These are phyloP conservation scores for Upupa epops DNA, from an alignment of 2,113 vertebrate genomes.

Conservation along the genomic window DNA sequence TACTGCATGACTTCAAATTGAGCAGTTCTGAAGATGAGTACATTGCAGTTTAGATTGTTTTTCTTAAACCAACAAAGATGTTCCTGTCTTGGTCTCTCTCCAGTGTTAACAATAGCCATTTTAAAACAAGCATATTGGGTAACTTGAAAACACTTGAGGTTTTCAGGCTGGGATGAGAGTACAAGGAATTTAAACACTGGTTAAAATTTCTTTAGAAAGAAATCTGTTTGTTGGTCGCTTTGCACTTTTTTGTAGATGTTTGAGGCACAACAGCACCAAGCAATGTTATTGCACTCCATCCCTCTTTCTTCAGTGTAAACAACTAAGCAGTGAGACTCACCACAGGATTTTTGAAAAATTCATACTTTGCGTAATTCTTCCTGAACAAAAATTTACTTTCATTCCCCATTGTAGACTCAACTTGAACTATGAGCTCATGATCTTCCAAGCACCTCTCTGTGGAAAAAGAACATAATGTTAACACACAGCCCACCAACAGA, in stretches of 20 bases:
- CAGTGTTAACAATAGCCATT: background rate
- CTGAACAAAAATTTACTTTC: slow-evolving; percentile 96
- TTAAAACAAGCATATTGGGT: background rate
- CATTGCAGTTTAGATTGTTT: background rate
- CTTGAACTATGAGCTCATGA: slow-evolving; percentile 92
- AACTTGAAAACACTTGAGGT: background rate
- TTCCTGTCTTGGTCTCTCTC: background rate
- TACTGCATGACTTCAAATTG: background rate
- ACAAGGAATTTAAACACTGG: slow-evolving; percentile 15
- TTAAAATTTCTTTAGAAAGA: background rate
- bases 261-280: background rate
- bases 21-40: background rate
- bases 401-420: slow-evolving; percentile 89
- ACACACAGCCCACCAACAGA: background rate
- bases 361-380: slow-evolving; percentile 99
- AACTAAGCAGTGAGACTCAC: slow-evolving; percentile 73
- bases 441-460: slow-evolving; percentile 95
- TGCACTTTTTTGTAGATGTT: background rate
- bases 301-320: background rate
- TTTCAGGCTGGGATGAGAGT: background rate
- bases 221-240: background rate
- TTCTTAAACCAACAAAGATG: background rate
- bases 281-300: background rate
- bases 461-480: slow-evolving; percentile 12
- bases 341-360: slow-evolving; percentile 96